phyloP scores from a whole-genome alignment of 2,113 vertebrate species.

The Mus spicilegus region DNA sequence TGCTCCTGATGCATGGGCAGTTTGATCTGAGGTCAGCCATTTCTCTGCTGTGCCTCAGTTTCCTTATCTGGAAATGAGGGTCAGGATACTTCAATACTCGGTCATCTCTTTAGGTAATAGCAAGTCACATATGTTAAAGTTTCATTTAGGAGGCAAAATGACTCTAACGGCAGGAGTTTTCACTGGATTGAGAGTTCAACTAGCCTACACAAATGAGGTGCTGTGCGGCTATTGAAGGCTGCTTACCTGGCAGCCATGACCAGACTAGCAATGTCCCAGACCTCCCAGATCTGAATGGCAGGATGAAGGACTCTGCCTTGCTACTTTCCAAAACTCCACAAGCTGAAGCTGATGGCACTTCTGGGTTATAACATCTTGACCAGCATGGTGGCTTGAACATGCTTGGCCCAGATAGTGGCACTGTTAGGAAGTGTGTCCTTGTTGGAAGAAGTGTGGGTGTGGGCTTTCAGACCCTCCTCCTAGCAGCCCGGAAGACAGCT shows the following conservation, averaged over 20 bases:
- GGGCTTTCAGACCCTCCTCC: too few relatives aligned
- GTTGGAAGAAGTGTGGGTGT: too few relatives aligned
- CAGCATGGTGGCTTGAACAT: not conserved
- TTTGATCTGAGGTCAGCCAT: not conserved
- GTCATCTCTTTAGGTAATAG: not conserved
- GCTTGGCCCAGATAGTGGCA: too few relatives aligned
- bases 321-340: not conserved
- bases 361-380: not conserved
- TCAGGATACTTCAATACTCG: not conserved
- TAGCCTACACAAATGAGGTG: not conserved
- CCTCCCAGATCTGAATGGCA: not conserved
- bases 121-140: not conserved
- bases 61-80: slow-evolving; percentile 2
- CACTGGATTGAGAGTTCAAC: not conserved
- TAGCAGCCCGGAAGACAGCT: too few relatives aligned
- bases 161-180: not conserved
- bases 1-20: rapidly evolving
- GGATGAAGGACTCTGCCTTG: too few relatives aligned
- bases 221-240: too few relatives aligned
- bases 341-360: not conserved
- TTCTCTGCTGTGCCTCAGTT: not conserved
- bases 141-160: not conserved
- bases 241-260: not conserved
- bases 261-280: not conserved
- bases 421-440: too few relatives aligned